These are phyloP conservation scores for Charanyca ferruginea DNA, from an alignment of 2,888 invertebrate species.

Conservation along the genomic window DNA sequence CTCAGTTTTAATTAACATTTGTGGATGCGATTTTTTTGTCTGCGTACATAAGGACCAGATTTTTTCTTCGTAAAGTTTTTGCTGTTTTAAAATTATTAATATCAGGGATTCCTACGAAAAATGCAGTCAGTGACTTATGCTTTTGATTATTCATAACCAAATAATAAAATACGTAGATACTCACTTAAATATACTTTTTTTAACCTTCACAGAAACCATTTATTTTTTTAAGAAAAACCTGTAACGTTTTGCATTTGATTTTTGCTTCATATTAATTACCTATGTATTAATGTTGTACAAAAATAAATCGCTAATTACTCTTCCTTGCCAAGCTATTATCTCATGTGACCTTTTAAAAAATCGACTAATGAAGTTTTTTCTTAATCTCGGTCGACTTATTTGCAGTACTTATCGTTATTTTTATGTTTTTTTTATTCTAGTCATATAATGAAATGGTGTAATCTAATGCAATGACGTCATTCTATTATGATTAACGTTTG, in stretches of 20 bases:
- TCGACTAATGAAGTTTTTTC: slow-evolving; percentile 19
- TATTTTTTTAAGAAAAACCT: neutral
- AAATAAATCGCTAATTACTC: slow-evolving; percentile 11
- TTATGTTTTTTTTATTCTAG: neutral
- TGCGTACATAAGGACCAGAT: neutral
- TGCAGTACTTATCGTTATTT: neutral
- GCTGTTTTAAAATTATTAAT: neutral
- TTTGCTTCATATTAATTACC: neutral
- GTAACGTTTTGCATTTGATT: neutral
- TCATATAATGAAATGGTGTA: neutral
- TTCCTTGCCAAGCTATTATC: neutral
- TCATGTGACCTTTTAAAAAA: slow-evolving; percentile 13
- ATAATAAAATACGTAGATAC: neutral
- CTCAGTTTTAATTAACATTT: neutral
- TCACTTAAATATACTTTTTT: neutral
- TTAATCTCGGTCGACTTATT: neutral
- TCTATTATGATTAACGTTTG: neutral
- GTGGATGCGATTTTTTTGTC: neutral
- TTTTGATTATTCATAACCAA: neutral
- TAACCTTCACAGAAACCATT: slow-evolving; percentile 3
- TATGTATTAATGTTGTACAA: neutral
- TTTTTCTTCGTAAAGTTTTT: neutral
- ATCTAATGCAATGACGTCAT: slow-evolving; percentile 1
- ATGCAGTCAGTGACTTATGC: neutral
- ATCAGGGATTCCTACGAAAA: neutral